Percentiles rank a stretch among this genome's conserved stretches.
These are phyloP conservation scores for Trichomalopsis sarcophagae DNA, from an alignment of 1,140 invertebrate genomes.

Conservation along the genomic window DNA sequence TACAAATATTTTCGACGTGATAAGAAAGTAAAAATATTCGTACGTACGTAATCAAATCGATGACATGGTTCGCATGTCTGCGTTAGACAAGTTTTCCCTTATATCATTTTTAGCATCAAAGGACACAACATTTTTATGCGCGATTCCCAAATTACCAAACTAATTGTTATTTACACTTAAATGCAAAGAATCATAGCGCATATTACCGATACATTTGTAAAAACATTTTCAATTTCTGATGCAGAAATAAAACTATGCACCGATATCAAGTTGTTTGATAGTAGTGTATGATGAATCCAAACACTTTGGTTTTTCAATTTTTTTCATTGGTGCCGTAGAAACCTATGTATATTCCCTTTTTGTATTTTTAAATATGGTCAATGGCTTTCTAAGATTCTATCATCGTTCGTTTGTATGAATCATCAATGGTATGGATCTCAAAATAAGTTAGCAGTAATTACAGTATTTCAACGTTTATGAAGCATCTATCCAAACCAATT, in stretches of 20 bases:
- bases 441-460: constrained; percentile 34
- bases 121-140: constrained; percentile 40
- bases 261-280: constrained; percentile 44
- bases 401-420: constrained; percentile 69
- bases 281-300: constrained; percentile 39
- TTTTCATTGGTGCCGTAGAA: constrained; percentile 61
- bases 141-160: constrained; percentile 32
- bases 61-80: constrained; percentile 19
- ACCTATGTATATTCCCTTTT: constrained; percentile 70
- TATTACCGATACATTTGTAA: constrained; percentile 48
- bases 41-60: constrained; percentile 33
- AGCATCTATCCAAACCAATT: background rate
- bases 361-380: constrained; percentile 70
- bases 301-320: constrained; percentile 36
- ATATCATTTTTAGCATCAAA: constrained; percentile 19
- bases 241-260: constrained; percentile 53
- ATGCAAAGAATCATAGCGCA: constrained; percentile 43
- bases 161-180: constrained; percentile 48
- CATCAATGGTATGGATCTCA: constrained; percentile 58
- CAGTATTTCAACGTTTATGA: background rate
- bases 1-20: constrained; percentile 37
- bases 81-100: background rate
- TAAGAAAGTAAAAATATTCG: constrained; percentile 19
- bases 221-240: constrained; percentile 45
- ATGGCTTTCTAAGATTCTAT: constrained; percentile 69